These are phyloP conservation scores for Mellivora capensis DNA, from an alignment of 2,113 vertebrate species.

Conservation along the genomic window DNA sequence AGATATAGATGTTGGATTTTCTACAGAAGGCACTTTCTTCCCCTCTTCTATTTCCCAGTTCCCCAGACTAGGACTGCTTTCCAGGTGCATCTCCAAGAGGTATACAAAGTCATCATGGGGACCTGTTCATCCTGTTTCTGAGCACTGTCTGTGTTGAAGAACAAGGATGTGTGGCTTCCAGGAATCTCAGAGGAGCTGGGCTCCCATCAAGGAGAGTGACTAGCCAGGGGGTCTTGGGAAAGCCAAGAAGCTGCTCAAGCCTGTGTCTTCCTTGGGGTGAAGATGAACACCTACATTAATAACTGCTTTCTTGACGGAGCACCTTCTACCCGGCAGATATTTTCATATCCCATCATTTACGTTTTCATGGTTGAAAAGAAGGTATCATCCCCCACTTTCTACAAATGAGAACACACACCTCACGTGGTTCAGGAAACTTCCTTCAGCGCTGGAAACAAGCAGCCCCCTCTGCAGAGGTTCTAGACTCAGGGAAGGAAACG, in stretches of 20 bases:
- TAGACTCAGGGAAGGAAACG: background rate
- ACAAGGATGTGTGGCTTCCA: background rate
- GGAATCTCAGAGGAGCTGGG: background rate
- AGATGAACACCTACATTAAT: rapidly evolving
- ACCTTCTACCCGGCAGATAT: rapidly evolving
- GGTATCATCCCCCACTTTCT: background rate
- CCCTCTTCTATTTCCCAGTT: background rate
- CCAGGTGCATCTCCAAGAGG: no score
- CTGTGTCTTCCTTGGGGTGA: background rate
- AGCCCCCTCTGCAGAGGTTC: background rate
- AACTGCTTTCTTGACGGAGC: background rate
- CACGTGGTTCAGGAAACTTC: background rate
- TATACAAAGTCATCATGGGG: background rate
- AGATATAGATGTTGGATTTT: background rate
- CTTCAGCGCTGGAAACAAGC: background rate
- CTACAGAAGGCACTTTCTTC: background rate
- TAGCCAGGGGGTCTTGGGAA: background rate
- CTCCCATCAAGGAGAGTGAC: background rate
- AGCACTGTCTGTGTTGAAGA: background rate
- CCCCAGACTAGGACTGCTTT: background rate
- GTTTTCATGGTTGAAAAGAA: background rate
- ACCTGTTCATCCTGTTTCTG: background rate
- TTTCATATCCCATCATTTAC: background rate
- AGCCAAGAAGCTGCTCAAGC: background rate
- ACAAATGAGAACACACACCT: background rate